Percentiles rank a stretch among this genome's conserved stretches.
Evolutionary conservation across 2,113 vertebrate genomes (phyloP).

Genomic region (Sarotherodon lohbergeri): DNA sequence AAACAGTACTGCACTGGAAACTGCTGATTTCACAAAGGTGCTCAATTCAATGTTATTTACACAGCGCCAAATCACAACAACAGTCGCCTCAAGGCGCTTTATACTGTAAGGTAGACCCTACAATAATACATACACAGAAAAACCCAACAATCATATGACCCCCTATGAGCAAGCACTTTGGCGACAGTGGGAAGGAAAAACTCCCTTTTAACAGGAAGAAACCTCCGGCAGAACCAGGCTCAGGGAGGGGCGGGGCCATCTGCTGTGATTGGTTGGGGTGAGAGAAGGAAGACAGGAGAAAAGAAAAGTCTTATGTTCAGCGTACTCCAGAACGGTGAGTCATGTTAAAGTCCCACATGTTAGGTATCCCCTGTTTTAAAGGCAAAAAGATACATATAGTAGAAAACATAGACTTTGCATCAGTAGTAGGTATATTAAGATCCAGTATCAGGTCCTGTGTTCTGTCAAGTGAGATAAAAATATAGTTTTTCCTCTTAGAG

Average conservation of each 20-base stretch:
- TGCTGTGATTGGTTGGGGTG: background rate
- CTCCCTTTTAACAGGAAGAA: background rate
- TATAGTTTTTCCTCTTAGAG: background rate
- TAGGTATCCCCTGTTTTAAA: background rate
- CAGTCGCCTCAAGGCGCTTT: too few relatives aligned
- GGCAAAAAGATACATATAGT: background rate
- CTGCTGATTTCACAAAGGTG: background rate
- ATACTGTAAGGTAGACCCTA: too few relatives aligned
- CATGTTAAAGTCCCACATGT: background rate
- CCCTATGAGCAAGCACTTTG: background rate
- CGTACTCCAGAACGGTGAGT: background rate
- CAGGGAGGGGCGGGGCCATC: background rate
- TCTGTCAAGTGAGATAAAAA: background rate
- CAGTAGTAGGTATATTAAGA: background rate
- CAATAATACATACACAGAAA: rapidly evolving
- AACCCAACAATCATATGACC: background rate
- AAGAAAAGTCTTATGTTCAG: background rate
- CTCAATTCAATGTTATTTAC: too few relatives aligned
- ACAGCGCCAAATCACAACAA: too few relatives aligned
- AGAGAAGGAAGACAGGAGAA: background rate
- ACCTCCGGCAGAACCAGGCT: background rate
- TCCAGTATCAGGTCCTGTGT: rapidly evolving
- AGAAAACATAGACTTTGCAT: rapidly evolving
- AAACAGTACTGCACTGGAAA: background rate
- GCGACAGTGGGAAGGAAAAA: background rate